Conservation (phyloP, 2,113 vertebrate genomes). For the Nothobranchius kuhntae region DNA sequence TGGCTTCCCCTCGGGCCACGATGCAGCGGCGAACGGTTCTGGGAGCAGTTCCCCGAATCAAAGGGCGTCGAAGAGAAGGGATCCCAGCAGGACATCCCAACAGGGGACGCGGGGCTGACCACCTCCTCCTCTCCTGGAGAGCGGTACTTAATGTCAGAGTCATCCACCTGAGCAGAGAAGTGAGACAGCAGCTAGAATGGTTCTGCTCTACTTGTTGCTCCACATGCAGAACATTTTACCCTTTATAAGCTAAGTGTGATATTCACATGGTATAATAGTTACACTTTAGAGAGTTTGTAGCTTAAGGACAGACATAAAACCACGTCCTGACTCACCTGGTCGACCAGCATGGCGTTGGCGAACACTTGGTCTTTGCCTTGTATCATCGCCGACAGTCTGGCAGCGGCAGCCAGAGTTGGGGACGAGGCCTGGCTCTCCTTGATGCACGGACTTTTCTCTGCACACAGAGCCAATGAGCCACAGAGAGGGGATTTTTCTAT, state of each 20-base stretch:
- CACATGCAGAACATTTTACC: slow-evolving; percentile 4
- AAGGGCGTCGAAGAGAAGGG: slow-evolving; percentile 27
- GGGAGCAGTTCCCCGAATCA: slow-evolving; percentile 36
- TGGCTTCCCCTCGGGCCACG: slow-evolving; percentile 40
- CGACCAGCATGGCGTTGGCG: slow-evolving; percentile 86
- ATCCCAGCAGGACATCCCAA: slow-evolving; percentile 63
- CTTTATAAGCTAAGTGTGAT: neutral
- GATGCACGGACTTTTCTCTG: slow-evolving; percentile 81
- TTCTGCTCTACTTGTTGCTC: neutral
- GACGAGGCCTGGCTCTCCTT: slow-evolving; percentile 78
- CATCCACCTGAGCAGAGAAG: slow-evolving; percentile 74
- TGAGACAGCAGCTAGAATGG: slow-evolving; percentile 8
- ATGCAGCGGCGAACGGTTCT: slow-evolving; percentile 34
- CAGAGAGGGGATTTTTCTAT: slow-evolving; percentile 50
- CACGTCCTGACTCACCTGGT: slow-evolving; percentile 75
- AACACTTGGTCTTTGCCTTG: slow-evolving; percentile 87
- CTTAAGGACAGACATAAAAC: neutral
- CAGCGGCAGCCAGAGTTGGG: slow-evolving; percentile 73
- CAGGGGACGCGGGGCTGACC: slow-evolving; percentile 37
- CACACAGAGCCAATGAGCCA: slow-evolving; percentile 36
- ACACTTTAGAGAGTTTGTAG: too few species aligned
- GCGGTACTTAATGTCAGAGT: slow-evolving; percentile 75
- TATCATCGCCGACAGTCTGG: slow-evolving; percentile 81
- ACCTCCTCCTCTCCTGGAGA: slow-evolving; percentile 66
- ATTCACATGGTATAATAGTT: neutral